These are phyloP conservation scores for Saimiri boliviensis DNA, from an alignment of 2,113 vertebrate species.

Conservation along the genomic window DNA sequence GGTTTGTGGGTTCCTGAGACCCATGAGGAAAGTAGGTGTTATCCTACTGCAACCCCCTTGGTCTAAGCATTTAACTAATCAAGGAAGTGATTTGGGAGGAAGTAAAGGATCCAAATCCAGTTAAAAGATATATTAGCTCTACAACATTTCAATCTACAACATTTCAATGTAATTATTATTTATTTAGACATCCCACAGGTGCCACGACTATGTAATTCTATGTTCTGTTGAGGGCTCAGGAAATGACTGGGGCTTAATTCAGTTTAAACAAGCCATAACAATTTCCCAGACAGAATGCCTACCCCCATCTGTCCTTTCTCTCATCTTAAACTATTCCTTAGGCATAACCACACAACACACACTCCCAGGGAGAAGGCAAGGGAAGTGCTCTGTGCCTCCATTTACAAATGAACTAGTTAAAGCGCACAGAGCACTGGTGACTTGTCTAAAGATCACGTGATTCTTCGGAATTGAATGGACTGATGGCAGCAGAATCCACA, in stretches of 20 bases:
- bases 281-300: background rate
- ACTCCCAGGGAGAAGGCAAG: background rate
- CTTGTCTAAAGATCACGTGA: background rate
- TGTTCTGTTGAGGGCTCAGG: slow-evolving; percentile 46
- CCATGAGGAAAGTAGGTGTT: background rate
- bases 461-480: background rate
- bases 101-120: slow-evolving; percentile 31
- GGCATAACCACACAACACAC: background rate
- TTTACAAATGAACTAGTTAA: background rate
- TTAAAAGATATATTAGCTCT: slow-evolving; percentile 41
- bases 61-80: slow-evolving; percentile 8
- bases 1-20: background rate
- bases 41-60: background rate
- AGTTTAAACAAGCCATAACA: slow-evolving; percentile 25
- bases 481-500: background rate
- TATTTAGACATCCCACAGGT: slow-evolving; percentile 50
- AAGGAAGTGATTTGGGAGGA: slow-evolving; percentile 38
- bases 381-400: too few relatives aligned
- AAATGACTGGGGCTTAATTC: slow-evolving; percentile 47
- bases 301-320: background rate
- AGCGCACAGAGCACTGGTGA: background rate
- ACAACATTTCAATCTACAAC: slow-evolving; percentile 30
- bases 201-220: slow-evolving; percentile 27
- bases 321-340: background rate
- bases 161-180: slow-evolving; percentile 58